Conservation (phyloP, 2,888 invertebrate species). For the Hoplodrina ambigua region DNA sequence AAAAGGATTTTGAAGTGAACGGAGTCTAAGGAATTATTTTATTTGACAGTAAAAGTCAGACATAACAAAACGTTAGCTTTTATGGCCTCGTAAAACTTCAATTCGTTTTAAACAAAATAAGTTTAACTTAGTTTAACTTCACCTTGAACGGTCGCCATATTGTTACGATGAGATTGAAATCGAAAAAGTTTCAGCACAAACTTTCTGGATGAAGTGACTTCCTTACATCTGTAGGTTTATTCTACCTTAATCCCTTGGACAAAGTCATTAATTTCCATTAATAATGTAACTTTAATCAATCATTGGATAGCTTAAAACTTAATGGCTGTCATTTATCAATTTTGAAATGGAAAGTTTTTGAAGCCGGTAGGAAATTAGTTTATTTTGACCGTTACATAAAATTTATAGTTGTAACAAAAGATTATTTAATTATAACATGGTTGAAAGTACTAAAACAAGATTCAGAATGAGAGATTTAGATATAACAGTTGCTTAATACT, state of each 20-base stretch:
- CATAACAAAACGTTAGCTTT: slow-evolving; percentile 29
- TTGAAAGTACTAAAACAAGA: background rate
- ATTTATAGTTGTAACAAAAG: background rate
- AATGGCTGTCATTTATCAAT: slow-evolving; percentile 23
- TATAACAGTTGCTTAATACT: too few species aligned
- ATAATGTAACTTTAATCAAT: slow-evolving; percentile 45
- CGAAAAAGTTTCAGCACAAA: slow-evolving; percentile 64
- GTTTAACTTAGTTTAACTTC: slow-evolving; percentile 50
- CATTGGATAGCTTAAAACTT: slow-evolving; percentile 32
- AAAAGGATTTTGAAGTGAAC: slow-evolving; percentile 13
- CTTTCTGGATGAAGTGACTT: slow-evolving; percentile 43
- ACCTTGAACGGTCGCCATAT: slow-evolving; percentile 45
- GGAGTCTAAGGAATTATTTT: slow-evolving; percentile 6
- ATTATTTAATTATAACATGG: background rate
- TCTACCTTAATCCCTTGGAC: slow-evolving; percentile 17
- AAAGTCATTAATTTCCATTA: slow-evolving; percentile 38
- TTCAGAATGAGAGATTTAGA: too few species aligned
- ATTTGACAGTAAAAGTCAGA: slow-evolving; percentile 34
- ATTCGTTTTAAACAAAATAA: slow-evolving; percentile 52
- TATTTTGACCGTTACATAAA: background rate
- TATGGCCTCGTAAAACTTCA: slow-evolving; percentile 46
- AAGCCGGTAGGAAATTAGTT: background rate
- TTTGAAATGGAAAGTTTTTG: background rate
- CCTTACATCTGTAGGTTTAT: slow-evolving; percentile 38
- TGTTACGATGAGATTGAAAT: slow-evolving; percentile 60